These are phyloP conservation scores for Phyllostomus hastatus DNA, from an alignment of 2,113 vertebrate genomes.

Conservation along the genomic window DNA sequence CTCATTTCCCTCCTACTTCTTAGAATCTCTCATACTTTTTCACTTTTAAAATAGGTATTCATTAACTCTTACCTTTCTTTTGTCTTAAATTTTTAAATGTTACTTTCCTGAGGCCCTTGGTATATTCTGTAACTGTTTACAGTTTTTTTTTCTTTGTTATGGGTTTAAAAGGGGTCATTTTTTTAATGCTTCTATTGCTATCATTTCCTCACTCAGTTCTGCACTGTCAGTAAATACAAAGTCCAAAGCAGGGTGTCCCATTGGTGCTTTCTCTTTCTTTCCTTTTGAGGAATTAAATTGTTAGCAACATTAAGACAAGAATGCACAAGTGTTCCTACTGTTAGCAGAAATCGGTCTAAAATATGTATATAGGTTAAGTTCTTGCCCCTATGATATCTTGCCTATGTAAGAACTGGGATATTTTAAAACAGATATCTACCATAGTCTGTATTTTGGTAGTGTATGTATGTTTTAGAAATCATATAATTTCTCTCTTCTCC, in stretches of 20 bases:
- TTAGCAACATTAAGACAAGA: constrained; percentile 18
- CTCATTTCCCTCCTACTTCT: neutral
- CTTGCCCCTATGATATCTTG: neutral
- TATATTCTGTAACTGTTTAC: neutral
- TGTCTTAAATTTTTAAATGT: neutral
- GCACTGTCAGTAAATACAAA: constrained; percentile 6
- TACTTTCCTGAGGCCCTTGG: neutral
- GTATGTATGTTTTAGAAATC: neutral
- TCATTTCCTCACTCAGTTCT: neutral
- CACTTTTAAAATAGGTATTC: neutral
- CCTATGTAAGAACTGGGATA: neutral
- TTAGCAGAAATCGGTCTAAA: neutral
- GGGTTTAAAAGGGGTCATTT: neutral
- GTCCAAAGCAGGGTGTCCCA: neutral
- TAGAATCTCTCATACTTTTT: neutral
- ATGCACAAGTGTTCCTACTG: neutral
- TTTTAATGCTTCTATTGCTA: neutral
- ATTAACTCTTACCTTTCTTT: neutral
- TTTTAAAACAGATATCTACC: neutral
- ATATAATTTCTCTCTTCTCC: neutral
- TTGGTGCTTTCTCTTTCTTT: neutral
- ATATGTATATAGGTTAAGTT: neutral
- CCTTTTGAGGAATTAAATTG: neutral
- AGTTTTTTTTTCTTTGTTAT: neutral
- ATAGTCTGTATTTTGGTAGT: neutral